Evolutionary conservation across 1,140 invertebrate species (phyloP), one percentile per base, ranked within the genome.

Genomic region (Papilio polytes): DNA sequence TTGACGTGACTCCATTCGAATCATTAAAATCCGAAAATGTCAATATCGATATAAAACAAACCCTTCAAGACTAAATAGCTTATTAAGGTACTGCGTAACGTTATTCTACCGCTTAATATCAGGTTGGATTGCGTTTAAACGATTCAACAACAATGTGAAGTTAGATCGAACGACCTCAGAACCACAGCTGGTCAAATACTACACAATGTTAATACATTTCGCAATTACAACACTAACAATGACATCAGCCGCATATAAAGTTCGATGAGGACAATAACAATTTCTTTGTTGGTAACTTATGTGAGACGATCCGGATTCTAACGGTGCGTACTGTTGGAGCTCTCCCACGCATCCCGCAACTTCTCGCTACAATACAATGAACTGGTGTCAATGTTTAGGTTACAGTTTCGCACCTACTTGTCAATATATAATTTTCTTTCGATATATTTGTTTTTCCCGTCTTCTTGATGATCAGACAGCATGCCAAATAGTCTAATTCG

Each of bases 151-250:
- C 51, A 81, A 76, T 80, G 51, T 77, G 70, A 26, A 53, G 81
- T 79, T 31, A 70, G 63, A 70, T 70, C 22, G 63, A 81, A 63
- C 44, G 88, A 91, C 90, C 90, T 89, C 88, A 87, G 87, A 90
- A 88, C 88, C 89, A 81, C 91, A 94, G 90, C 90, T 94, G 92
- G 56, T 70, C 86, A 92, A 94, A 93, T 83, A 91, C 72, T 74
- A 53, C 63, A 59, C 78, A 70, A 31, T 70, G 81, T 85, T 82
- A 80, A 87, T 80, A 82, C 88, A 79, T 85, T 81, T 86, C 86
- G 87, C 85, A 90, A 89, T 91, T 89, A 88, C 85, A 88, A 85
- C 82, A 87, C 84, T 82, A 83, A 80, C 85, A 89, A 90, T 92
- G 91, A 91, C 90, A 93, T 92, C 91, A 94, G 82, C 86, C 78